Percentiles rank a stretch among this genome's conserved stretches.
Evolutionary conservation across 2,888 invertebrate genomes (phyloP).

Genomic region (Heteropelma amictum): DNA sequence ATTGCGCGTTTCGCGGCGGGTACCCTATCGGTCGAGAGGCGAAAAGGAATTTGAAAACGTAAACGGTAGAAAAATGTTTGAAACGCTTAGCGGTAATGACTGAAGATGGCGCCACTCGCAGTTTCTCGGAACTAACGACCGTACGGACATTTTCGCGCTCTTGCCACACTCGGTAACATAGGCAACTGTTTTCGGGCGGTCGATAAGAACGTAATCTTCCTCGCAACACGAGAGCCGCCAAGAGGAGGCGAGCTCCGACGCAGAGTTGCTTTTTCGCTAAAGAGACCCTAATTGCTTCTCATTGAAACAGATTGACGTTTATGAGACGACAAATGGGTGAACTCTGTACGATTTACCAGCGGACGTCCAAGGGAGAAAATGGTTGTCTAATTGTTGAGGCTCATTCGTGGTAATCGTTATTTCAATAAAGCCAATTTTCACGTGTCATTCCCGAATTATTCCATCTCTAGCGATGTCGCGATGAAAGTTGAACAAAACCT

Average conservation of each 20-base stretch:
- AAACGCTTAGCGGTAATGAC: not conserved
- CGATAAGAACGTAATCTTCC: conserved; percentile 29
- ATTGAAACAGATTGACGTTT: conserved; percentile 70
- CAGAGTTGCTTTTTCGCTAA: conserved; percentile 16
- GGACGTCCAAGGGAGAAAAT: not conserved
- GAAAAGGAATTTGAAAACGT: not conserved
- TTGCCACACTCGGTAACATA: conserved; percentile 5
- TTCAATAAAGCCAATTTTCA: too few species aligned
- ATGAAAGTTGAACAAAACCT: too few species aligned
- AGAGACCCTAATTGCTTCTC: conserved; percentile 65
- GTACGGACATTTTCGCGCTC: too few species aligned
- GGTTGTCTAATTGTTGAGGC: conserved; percentile 19
- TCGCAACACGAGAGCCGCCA: conserved; percentile 4
- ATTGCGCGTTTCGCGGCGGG: too few species aligned
- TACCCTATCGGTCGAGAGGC: conserved; percentile 39
- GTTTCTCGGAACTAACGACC: not conserved
- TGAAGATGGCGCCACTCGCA: conserved; percentile 25
- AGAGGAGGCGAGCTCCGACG: too few species aligned
- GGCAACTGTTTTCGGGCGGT: not conserved
- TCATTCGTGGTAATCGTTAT: too few species aligned
- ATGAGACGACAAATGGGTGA: conserved; percentile 60
- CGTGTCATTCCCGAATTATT: too few species aligned
- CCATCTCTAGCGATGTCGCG: too few species aligned
- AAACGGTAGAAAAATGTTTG: conserved; percentile 14
- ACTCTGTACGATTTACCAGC: not conserved